These are phyloP conservation scores for Equus przewalskii DNA, from an alignment of 2,113 vertebrate species.

Conservation along the genomic window DNA sequence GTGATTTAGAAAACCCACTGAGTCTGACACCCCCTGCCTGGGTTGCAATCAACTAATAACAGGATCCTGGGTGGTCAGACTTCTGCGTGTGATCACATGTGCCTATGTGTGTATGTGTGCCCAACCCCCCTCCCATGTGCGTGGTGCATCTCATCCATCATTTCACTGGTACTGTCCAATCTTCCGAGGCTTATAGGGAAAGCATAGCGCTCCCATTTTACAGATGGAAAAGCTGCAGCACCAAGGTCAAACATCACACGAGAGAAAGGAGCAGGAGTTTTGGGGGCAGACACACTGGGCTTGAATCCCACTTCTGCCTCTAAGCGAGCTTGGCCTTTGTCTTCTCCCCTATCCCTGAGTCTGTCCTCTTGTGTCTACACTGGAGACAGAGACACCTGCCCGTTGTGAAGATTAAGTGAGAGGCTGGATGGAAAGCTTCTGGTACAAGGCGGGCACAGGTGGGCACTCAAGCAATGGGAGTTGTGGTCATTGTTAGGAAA, in stretches of 20 bases:
- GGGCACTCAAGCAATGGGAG: background rate
- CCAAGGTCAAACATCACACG: accelerated
- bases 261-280: background rate
- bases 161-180: background rate
- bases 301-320: background rate
- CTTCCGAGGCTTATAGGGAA: background rate
- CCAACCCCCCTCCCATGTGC: background rate
- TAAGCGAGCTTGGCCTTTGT: background rate
- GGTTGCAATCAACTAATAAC: background rate
- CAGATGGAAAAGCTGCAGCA: background rate
- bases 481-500: background rate
- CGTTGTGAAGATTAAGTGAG: background rate
- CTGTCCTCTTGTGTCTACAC: background rate
- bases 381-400: background rate
- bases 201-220: background rate
- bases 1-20: background rate
- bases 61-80: background rate
- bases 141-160: background rate
- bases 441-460: background rate
- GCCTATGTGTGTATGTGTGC: accelerated
- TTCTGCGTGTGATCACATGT: no score
- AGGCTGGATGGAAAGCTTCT: background rate
- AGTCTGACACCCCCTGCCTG: background rate
- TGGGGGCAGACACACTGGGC: accelerated
- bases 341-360: background rate